Evolutionary conservation across 2,113 vertebrate genomes (phyloP), one percentile per base, ranked within the genome.

Genomic region (Pachyramphus minor): DNA sequence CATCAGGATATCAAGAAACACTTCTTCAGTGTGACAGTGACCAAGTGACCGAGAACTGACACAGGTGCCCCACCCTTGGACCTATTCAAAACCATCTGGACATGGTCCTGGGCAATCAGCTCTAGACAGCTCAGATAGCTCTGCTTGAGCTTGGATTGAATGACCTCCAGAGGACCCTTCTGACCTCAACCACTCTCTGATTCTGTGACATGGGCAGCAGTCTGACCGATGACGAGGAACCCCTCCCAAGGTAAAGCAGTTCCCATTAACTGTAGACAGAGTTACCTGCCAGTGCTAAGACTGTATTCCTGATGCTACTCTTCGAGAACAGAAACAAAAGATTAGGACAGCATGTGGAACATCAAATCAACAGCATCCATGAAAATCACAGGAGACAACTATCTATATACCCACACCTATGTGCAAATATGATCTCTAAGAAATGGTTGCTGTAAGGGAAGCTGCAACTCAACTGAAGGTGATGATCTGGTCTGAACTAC

Each of bases 101-200:
- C 0, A 0, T 1, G 7, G 45, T 58, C 39, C 56, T 39, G 16
- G 21, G 12, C 39, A 71, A 50, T 11, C 7, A 14, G 28, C 9
- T 47, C 39, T 15, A 49, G 11, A n/a, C 22, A 11, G 55, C 9
- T 27, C 42, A 49, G 11, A n/a, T 24, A 11, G 55, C 9, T 27
- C 42, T 44, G 23, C n/a, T 9, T 74, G 27, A 84, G 59, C 23
- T 12, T 79, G 27, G 23, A 69, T 49, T 4, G 14, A 20, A 45
- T 11, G 24, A 52, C 10, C 8, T 47, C 45, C 41, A 66, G 16
- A 80, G 10, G 16, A 21, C 30, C 25, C 44, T 69, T 87, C 25
- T 44, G 63, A 79, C 7, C 24, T 66, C 84, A 66, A 8, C 22
- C n/a, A 21, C n/a, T 25, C 50, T 56, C 30, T 50, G 49, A 73